Base-by-base conservation (phyloP, 2,888 invertebrate species). In the Plusia festucae region DNA sequence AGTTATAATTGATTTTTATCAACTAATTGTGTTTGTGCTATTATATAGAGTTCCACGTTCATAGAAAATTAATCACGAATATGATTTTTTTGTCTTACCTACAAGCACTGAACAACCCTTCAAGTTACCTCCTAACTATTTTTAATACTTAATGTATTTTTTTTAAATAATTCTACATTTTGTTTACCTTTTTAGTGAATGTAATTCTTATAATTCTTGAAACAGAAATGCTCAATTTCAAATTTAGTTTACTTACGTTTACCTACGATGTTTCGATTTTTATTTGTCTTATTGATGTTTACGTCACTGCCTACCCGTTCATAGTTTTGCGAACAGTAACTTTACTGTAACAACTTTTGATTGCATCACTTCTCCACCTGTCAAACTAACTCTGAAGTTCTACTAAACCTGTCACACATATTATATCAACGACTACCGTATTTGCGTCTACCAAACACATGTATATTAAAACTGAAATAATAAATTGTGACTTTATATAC, bases 1-100 rank as follows among this genome's bases (percentile, higher is more conserved):
- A 13, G n/a, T 32, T 52, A 18, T 62, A 27, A n/a, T 58, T 11
- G 53, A 16, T 52, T n/a, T 22, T 34, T 40, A 52, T n/a, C n/a
- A 22, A 40, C 34, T 56, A 24, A 27, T 16, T 49, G 24, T 40
- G 53, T 18, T 56, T 55, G 62, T 34, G 46, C 20, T 30, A 13
- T 13, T 16, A 32, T 52, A 40, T 59, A 34, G 34, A 52, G 27
- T 62, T 54, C 2, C 30, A 11, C 1, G 6, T 51, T 53, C 6
- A 5, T 44, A 22, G 1, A 24, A 11, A 30, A 30, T 66, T 46
- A 11, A 57, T 53, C 52, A 52, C 6, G 49, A 49, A 20, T 20
- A 49, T 49, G 49, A 49, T 20, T 49, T 49, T 20, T 49, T 49
- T 49, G 49, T 49, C 49, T 40, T n/a, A 15, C 40, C 7, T 5